A percentile compares a stretch with the other conserved stretches of the same genome.
Evolutionary conservation across 2,888 invertebrate genomes (phyloP).

Genomic region (Caenorhabditis virilis): DNA sequence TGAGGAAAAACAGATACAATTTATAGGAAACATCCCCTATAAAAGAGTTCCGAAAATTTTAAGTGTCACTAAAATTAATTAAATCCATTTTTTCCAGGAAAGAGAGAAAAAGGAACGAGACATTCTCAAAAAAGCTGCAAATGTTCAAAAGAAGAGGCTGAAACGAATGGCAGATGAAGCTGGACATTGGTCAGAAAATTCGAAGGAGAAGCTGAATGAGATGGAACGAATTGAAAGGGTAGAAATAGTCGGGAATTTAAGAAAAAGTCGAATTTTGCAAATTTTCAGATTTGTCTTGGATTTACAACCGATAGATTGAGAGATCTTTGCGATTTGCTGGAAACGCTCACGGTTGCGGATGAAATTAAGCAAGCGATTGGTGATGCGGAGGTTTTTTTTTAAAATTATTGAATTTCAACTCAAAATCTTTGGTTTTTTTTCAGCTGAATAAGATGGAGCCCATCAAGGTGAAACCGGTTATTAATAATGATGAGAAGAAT

Average conservation of each 20-base stretch:
- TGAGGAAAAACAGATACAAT: too few species aligned
- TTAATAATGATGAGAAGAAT: conserved; percentile 33
- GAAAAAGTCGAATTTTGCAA: too few species aligned
- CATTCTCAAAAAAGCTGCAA: conserved; percentile 73
- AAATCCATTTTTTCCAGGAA: conserved; percentile 32
- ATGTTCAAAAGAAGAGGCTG: conserved; percentile 82
- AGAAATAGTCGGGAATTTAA: too few species aligned
- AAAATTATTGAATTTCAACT: too few species aligned
- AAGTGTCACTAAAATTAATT: too few species aligned
- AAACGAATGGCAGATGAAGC: conserved; percentile 75
- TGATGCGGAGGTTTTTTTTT: too few species aligned
- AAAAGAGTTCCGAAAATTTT: too few species aligned
- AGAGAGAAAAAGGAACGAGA: conserved; percentile 67
- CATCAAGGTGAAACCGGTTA: conserved; percentile 24
- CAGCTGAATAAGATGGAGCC: too few species aligned
- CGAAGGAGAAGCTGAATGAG: conserved; percentile 44
- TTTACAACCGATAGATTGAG: conserved; percentile 53
- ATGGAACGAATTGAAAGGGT: conserved; percentile 61
- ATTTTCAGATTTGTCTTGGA: conserved; percentile 49
- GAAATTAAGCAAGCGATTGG: conserved; percentile 39
- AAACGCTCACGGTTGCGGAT: conserved; percentile 31
- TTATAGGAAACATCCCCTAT: too few species aligned
- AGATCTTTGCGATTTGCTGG: conserved; percentile 52
- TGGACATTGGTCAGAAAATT: conserved; percentile 55
- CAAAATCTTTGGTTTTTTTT: too few species aligned